These are phyloP conservation scores for Brachyistius frenatus DNA, from an alignment of 2,113 vertebrate genomes.

Conservation along the genomic window DNA sequence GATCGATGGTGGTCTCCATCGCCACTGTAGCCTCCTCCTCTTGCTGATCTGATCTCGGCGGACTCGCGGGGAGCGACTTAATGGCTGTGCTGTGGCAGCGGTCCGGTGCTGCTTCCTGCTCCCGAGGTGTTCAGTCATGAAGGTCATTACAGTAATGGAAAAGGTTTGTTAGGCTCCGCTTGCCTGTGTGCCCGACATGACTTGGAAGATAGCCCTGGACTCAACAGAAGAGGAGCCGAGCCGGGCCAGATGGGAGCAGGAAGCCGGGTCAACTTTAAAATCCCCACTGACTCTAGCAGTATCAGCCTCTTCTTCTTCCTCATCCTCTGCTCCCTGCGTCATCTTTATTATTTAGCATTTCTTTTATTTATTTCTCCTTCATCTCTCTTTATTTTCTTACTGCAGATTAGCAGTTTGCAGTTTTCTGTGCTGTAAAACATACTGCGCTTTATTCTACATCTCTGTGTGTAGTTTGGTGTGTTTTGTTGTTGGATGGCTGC, in stretches of 20 bases:
- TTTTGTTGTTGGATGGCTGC: neutral
- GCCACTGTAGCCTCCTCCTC: too few relatives aligned
- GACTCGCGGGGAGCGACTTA: slow-evolving; percentile 27
- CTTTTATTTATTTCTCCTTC: neutral
- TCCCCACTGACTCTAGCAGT: neutral
- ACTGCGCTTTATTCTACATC: neutral
- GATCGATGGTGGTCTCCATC: slow-evolving; percentile 12
- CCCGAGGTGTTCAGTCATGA: slow-evolving; percentile 50
- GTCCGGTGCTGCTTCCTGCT: slow-evolving; percentile 9
- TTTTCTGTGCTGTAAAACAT: neutral
- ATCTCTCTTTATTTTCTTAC: neutral
- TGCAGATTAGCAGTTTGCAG: neutral
- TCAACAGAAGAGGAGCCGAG: neutral
- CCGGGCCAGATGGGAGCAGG: slow-evolving; percentile 16
- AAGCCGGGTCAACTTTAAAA: slow-evolving; percentile 16
- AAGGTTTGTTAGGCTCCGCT: slow-evolving; percentile 67
- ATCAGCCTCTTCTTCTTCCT: neutral
- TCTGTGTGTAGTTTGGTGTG: neutral
- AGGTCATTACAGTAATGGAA: slow-evolving; percentile 74
- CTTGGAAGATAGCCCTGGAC: slow-evolving; percentile 4
- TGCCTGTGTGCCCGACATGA: slow-evolving; percentile 47
- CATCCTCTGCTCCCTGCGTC: neutral
- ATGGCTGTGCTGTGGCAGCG: slow-evolving; percentile 35
- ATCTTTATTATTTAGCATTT: neutral
- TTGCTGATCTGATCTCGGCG: too few relatives aligned